Percentiles rank a stretch among this genome's conserved stretches.
Conservation (phyloP, 2,113 vertebrate species). For the Colistium nudipinnis region DNA sequence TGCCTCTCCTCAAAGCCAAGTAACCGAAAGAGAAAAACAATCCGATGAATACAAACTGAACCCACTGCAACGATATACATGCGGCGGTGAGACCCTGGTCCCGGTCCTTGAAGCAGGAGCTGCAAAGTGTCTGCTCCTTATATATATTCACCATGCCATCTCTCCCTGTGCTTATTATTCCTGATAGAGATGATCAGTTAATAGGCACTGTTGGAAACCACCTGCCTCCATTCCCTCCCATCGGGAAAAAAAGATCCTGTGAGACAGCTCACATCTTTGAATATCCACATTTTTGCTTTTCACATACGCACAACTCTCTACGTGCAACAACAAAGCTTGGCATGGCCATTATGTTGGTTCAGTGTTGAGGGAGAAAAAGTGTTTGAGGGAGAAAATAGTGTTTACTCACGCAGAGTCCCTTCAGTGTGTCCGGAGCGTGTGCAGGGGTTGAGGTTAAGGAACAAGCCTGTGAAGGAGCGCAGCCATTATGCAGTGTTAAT, state of each 20-base stretch:
- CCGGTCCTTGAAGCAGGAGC: not conserved
- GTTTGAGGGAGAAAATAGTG: slow-evolving; percentile 17
- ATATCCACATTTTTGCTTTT: slow-evolving; percentile 4
- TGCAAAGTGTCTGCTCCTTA: slow-evolving; percentile 18
- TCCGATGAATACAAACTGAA: slow-evolving; percentile 32
- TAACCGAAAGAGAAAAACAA: slow-evolving; percentile 42
- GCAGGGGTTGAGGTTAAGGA: not conserved
- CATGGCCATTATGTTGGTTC: slow-evolving; percentile 21
- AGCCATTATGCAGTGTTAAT: slow-evolving; percentile 25
- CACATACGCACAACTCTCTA: not conserved
- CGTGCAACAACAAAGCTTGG: slow-evolving; percentile 13
- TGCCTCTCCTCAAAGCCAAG: slow-evolving; percentile 19
- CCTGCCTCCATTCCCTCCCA: slow-evolving; percentile 13
- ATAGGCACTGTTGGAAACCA: slow-evolving; percentile 19
- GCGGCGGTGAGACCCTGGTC: slow-evolving; percentile 5
- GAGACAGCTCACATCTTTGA: slow-evolving; percentile 13
- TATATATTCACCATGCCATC: slow-evolving; percentile 39
- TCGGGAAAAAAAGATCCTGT: slow-evolving; percentile 18
- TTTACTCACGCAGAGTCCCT: slow-evolving; percentile 9
- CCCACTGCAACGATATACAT: slow-evolving; percentile 6
- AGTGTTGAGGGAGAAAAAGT: slow-evolving; percentile 13
- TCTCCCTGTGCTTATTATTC: slow-evolving; percentile 19
- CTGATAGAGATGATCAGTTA: slow-evolving; percentile 49
- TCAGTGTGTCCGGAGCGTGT: slow-evolving; percentile 3
- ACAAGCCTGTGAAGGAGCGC: slow-evolving; percentile 18